Evolutionary conservation across 2,113 vertebrate species (phyloP).

Genomic region (Grallaria varia): DNA sequence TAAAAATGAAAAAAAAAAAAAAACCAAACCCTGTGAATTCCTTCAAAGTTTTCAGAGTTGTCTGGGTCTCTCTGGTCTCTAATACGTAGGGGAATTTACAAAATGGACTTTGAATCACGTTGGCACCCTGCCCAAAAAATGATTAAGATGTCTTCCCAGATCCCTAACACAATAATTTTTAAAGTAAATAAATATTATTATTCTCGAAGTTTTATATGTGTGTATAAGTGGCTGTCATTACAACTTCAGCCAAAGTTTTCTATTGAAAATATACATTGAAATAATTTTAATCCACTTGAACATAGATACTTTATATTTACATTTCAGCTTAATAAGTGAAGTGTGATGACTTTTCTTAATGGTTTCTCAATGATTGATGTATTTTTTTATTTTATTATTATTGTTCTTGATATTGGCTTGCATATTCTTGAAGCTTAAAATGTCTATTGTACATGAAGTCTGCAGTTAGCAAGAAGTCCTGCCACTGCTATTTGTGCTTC

Average conservation of each 20-base stretch:
- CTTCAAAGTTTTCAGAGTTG: not conserved
- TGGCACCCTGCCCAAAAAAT: not conserved
- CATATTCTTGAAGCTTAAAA: not conserved
- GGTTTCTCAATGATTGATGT: not conserved
- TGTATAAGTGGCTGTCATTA: not conserved
- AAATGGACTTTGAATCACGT: not conserved
- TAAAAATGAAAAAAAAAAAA: not conserved
- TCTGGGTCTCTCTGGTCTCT: not conserved
- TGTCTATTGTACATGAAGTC: not conserved
- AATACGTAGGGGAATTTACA: not conserved
- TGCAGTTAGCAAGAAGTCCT: not conserved
- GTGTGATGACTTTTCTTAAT: not conserved
- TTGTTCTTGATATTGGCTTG: not conserved
- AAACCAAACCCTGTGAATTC: not conserved
- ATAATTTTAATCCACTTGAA: not conserved
- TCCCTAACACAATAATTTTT: not conserved
- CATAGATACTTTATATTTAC: not conserved
- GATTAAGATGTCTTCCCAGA: not conserved
- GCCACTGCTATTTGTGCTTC: not conserved
- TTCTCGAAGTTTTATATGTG: not conserved
- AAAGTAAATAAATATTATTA: not conserved
- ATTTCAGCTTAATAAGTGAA: not conserved
- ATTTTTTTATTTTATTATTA: not conserved
- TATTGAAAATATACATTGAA: not conserved
- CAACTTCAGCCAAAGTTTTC: not conserved